These are phyloP conservation scores for Sebastes nivosus DNA, from an alignment of 2,797 vertebrate genomes.

Conservation along the genomic window DNA sequence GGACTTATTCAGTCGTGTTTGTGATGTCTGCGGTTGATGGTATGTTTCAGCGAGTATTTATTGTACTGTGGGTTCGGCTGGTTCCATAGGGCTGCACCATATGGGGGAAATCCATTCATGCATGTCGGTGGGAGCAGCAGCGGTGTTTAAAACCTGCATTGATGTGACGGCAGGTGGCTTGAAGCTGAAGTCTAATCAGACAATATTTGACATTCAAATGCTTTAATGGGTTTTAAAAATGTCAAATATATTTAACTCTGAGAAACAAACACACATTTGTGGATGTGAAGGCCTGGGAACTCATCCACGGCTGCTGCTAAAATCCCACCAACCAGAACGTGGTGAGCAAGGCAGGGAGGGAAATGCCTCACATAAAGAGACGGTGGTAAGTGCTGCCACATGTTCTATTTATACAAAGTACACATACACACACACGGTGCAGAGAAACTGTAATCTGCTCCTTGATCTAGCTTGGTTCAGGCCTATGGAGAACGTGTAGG, in stretches of 20 bases:
- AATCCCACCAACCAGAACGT: conserved; percentile 47
- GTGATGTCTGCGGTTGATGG: conserved; percentile 42
- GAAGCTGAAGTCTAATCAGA: background rate
- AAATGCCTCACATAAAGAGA: conserved; percentile 71
- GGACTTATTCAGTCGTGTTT: conserved; percentile 5
- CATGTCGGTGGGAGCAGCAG: conserved; percentile 25
- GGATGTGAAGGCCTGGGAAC: conserved; percentile 59
- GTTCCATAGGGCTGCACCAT: conserved; percentile 32
- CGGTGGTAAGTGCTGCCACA: conserved; percentile 80
- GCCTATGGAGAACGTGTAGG: conserved; percentile 45
- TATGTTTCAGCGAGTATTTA: conserved; percentile 41
- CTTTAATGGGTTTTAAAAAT: conserved; percentile 1
- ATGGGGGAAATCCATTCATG: conserved; percentile 30
- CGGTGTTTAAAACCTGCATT: background rate
- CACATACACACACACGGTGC: conserved; percentile 4
- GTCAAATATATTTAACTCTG: conserved; percentile 13
- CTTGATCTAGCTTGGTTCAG: conserved; percentile 50
- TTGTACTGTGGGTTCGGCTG: conserved; percentile 36
- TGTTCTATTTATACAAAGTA: conserved; percentile 74
- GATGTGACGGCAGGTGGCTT: background rate
- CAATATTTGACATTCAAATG: background rate
- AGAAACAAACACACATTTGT: background rate
- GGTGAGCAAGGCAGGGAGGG: conserved; percentile 60
- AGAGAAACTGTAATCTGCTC: conserved; percentile 50
- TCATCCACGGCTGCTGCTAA: conserved; percentile 34